Conservation (phyloP, 2,888 invertebrate species). For the Oscheius sp. region DNA sequence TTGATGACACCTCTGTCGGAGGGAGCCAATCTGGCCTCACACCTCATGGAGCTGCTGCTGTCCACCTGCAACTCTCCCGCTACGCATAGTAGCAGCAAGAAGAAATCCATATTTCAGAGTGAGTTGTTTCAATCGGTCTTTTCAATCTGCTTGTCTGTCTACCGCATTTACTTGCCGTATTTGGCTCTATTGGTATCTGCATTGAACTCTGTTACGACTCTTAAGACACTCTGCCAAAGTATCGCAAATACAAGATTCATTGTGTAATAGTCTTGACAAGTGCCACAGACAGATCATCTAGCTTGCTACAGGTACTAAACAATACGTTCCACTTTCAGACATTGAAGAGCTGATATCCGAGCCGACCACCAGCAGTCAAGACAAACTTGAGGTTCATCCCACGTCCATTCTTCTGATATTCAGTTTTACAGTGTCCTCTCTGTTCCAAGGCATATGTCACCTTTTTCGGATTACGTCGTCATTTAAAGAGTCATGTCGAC, state of each 20-base stretch:
- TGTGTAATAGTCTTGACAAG: background rate
- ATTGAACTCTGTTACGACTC: background rate
- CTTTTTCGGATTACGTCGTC: constrained; percentile 51
- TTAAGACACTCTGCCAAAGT: too few relatives aligned
- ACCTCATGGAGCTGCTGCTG: constrained; percentile 26
- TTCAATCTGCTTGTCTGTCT: background rate
- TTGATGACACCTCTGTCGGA: constrained; percentile 30
- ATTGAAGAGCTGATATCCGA: constrained; percentile 32
- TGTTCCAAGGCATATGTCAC: constrained; percentile 54
- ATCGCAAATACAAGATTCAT: background rate
- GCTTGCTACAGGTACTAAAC: background rate
- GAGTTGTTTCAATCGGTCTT: background rate
- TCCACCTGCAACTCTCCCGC: background rate
- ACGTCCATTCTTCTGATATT: background rate
- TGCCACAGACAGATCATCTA: background rate
- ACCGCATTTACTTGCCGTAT: background rate
- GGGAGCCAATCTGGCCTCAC: constrained; percentile 20
- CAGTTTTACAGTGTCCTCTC: constrained; percentile 47
- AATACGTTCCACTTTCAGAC: constrained; percentile 12
- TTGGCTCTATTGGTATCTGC: background rate
- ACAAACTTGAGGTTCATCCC: constrained; percentile 23
- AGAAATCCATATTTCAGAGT: constrained; percentile 33
- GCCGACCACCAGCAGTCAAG: constrained; percentile 30
- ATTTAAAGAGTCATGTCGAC: constrained; percentile 53
- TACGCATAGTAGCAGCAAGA: background rate